phyloP scores from a whole-genome alignment of 2,888 invertebrate genomes.

The Ectemnius lituratus region DNA sequence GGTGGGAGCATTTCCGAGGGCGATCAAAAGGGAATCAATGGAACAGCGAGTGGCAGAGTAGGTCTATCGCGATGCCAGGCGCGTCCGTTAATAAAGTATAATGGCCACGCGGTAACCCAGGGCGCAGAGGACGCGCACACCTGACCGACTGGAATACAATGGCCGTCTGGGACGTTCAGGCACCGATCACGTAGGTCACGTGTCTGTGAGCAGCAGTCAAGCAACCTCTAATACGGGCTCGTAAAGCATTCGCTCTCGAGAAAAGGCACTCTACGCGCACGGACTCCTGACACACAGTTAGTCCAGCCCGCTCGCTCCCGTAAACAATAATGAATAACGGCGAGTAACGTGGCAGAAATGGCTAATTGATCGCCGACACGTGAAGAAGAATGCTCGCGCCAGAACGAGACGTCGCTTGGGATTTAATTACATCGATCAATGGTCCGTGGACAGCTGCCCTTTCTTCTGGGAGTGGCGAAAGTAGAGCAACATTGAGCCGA shows the following conservation, averaged over 20 bases:
- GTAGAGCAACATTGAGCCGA: neutral
- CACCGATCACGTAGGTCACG: constrained; percentile 66
- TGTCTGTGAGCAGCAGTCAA: constrained; percentile 41
- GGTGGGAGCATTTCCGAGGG: constrained; percentile 36
- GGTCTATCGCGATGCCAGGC: constrained; percentile 62
- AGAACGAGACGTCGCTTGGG: neutral
- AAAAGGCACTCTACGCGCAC: constrained; percentile 32
- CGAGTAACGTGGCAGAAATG: constrained; percentile 23
- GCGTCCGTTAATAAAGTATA: constrained; percentile 72
- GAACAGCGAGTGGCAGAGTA: constrained; percentile 41
- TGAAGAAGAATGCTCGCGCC: constrained; percentile 1
- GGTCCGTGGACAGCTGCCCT: neutral
- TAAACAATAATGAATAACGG: constrained; percentile 37
- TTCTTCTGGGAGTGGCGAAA: neutral
- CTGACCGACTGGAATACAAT: constrained; percentile 65
- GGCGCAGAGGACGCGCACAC: constrained; percentile 59
- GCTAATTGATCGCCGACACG: constrained; percentile 25
- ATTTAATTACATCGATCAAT: no score
- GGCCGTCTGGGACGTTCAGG: constrained; percentile 44
- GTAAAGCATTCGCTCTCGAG: constrained; percentile 60
- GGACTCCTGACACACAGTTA: constrained; percentile 24
- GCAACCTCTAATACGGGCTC: constrained; percentile 61
- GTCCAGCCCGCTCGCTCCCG: neutral
- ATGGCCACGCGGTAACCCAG: constrained; percentile 63
- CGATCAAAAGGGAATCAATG: constrained; percentile 15